Evolutionary conservation across 2,797 vertebrate genomes (phyloP).

Genomic region (Callimico goeldii): DNA sequence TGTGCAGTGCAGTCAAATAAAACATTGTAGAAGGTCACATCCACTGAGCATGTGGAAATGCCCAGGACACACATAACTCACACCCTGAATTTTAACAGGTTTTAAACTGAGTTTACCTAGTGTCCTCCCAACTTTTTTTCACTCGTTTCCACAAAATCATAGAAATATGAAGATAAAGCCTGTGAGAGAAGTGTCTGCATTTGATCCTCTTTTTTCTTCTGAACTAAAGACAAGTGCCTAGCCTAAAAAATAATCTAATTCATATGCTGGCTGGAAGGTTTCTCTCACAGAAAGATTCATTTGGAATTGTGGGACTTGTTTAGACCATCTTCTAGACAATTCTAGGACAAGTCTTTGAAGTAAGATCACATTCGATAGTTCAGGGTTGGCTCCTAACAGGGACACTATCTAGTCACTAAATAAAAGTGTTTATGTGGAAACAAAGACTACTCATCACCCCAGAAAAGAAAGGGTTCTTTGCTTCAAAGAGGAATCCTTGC

Average conservation of each 20-base stretch:
- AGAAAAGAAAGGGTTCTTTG: neutral
- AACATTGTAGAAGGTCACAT: slow-evolving; percentile 64
- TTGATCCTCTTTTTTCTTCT: neutral
- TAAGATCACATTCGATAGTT: no score
- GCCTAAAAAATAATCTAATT: neutral
- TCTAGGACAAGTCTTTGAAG: neutral
- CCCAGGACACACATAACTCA: neutral
- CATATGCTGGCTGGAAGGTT: neutral
- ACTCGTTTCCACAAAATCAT: neutral
- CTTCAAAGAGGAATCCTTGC: neutral
- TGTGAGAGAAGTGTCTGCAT: neutral
- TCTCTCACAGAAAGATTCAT: neutral
- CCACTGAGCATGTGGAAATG: slow-evolving; percentile 18
- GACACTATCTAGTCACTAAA: neutral
- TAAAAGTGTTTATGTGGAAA: neutral
- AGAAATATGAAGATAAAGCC: neutral
- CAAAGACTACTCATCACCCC: neutral
- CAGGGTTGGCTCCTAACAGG: neutral
- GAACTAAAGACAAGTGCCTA: neutral
- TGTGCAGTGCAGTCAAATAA: slow-evolving; percentile 61
- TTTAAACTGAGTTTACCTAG: neutral
- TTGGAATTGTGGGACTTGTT: neutral
- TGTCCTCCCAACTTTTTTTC: neutral
- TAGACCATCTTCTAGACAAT: neutral
- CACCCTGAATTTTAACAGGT: slow-evolving; percentile 11